Evolutionary conservation across 2,888 invertebrate species (phyloP).

Genomic region (Orthosia incerta): DNA sequence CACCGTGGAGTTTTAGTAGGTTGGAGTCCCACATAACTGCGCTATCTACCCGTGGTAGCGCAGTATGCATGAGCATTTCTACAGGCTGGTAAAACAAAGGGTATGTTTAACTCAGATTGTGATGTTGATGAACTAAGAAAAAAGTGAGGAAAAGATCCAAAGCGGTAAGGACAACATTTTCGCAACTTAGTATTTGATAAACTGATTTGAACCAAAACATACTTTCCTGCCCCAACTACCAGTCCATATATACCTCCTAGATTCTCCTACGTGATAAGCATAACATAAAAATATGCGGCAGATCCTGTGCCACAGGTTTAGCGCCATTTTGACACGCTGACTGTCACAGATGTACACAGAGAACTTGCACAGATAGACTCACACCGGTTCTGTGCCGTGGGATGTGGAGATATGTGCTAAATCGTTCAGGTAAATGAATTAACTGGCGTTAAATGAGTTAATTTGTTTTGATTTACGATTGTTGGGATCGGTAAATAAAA

Average conservation of each 20-base stretch:
- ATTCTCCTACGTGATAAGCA: conserved; percentile 71
- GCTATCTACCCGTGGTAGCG: no score
- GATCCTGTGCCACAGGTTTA: conserved; percentile 52
- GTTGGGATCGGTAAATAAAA: neutral
- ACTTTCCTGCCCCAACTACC: conserved; percentile 2
- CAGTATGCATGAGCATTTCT: no score
- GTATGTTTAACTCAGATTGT: no score
- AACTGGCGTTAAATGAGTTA: conserved; percentile 9
- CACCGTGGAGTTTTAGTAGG: no score
- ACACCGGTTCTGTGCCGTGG: conserved; percentile 30
- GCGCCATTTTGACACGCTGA: conserved; percentile 55
- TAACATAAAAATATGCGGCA: conserved; percentile 67
- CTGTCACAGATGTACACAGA: conserved; percentile 9
- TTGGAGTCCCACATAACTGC: no score
- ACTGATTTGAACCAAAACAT: no score
- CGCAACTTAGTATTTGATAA: no score
- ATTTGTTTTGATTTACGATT: conserved; percentile 8
- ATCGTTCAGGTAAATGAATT: conserved; percentile 7
- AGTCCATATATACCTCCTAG: conserved; percentile 35
- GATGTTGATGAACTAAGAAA: no score
- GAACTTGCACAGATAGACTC: conserved; percentile 3
- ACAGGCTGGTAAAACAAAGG: no score
- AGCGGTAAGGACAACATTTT: no score
- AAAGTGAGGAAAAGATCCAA: no score
- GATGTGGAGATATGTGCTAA: conserved; percentile 9